These are phyloP conservation scores for Mactromeris polynyma DNA, from an alignment of 2,888 invertebrate species.

Conservation along the genomic window DNA sequence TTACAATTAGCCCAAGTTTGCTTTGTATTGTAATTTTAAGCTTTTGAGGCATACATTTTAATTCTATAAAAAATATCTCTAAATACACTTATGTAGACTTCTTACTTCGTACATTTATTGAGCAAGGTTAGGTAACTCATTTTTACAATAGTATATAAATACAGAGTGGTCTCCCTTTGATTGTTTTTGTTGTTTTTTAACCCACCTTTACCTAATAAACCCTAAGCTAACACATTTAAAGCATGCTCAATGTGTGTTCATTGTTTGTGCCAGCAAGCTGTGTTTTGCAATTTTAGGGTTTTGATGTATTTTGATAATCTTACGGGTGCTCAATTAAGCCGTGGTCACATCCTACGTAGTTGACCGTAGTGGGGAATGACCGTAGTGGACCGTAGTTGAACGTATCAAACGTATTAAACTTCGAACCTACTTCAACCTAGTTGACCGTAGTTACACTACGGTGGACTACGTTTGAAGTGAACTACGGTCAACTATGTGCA, in stretches of 20 bases:
- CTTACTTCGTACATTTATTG: background rate
- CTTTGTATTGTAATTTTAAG: background rate
- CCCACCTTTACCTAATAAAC: background rate
- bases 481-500: too few species aligned
- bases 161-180: constrained; percentile 23
- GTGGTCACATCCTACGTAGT: too few species aligned
- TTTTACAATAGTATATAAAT: background rate
- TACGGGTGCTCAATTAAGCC: too few species aligned
- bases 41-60: background rate
- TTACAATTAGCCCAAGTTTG: background rate
- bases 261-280: constrained; percentile 14
- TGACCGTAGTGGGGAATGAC: too few species aligned
- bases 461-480: too few species aligned
- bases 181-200: background rate
- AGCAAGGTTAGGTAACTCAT: background rate
- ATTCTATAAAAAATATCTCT: too few species aligned
- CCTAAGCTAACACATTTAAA: constrained; percentile 7
- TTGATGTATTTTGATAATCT: too few species aligned
- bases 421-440: too few species aligned
- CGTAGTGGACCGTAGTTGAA: too few species aligned
- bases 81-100: background rate
- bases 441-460: too few species aligned
- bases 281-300: background rate
- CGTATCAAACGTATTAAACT: too few species aligned
- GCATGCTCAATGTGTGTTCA: background rate